Base-by-base conservation (phyloP, 1,140 invertebrate species). In the Achatina immaculata region DNA sequence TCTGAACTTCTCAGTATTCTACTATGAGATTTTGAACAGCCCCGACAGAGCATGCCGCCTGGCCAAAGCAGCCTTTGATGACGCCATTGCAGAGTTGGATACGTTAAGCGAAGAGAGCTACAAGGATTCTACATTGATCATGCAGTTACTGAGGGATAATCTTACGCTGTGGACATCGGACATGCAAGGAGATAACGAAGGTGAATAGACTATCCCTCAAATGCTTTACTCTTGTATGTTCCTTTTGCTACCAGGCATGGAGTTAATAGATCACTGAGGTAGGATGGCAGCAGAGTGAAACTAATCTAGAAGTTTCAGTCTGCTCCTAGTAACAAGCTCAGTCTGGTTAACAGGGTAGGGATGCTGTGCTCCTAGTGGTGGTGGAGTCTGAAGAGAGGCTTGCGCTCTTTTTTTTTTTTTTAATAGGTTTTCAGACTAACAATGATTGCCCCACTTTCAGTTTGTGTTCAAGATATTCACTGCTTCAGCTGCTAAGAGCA, bases 121-220 rank as follows among this genome's bases (percentile, higher is more conserved):
- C 94, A 99, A 99, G 94, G 98, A 99, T 94, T 98, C 97, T 73
- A 99, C 98, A 87, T 95, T 99, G 83, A 99, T 99, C 91, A 99
- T 99, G 98, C 98, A 99, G 94, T 94, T 99, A 88, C 94, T 99
- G 91, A 94, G 98, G 92, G 98, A 99, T 93, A 99, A 99, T 93
- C 95, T 99, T 84, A 99, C 97, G 88, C 94, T 99, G 85, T 99
- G 98, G 98, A 99, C 97, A 87, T 97, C 96, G 86, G 97, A 99
- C 93, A 97, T 97, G 95, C 96, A 97, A 92, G 95, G 94, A 91
- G 96, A 96, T 91, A 95, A 95, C 94, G 92, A 92, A 91, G 88
- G 77, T 78, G 40, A 77, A 21, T 48, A 38, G 14, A 19, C 43
- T 81, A 65, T 28, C 16, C 14, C 14, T 19, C 14, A 14, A 66